Conservation (phyloP, 2,113 vertebrate genomes). For the Phycodurus eques region DNA sequence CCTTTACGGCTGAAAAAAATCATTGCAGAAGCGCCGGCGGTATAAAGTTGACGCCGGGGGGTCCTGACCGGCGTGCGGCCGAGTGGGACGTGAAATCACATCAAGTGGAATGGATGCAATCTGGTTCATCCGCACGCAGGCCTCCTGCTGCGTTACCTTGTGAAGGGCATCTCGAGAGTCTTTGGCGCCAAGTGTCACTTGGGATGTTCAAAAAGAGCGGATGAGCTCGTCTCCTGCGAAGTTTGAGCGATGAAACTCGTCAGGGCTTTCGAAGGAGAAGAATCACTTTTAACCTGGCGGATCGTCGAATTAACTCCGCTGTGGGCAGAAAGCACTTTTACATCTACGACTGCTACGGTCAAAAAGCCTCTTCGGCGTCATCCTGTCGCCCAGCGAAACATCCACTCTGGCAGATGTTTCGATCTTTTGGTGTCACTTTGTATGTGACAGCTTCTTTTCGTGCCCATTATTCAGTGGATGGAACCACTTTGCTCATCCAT, state of each 20-base stretch:
- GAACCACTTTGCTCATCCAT: conserved; percentile 50
- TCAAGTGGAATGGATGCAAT: conserved; percentile 69
- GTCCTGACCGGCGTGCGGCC: conserved; percentile 35
- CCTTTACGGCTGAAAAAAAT: conserved; percentile 32
- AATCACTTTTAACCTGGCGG: conserved; percentile 14
- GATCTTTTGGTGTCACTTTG: conserved; percentile 47
- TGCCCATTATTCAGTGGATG: conserved; percentile 42
- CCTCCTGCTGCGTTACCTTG: conserved; percentile 64
- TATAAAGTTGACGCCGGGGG: conserved; percentile 56
- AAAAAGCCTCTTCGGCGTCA: conserved; percentile 44
- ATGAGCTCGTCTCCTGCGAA: conserved; percentile 11
- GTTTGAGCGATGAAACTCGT: conserved; percentile 20
- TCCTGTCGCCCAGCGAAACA: conserved; percentile 46
- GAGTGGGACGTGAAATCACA: conserved; percentile 58
- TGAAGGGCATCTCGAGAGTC: conserved; percentile 51
- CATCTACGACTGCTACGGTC: conserved; percentile 28
- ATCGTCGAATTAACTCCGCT: conserved; percentile 22
- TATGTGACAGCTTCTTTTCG: conserved; percentile 54
- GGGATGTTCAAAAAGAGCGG: conserved; percentile 18
- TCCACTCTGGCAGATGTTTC: conserved; percentile 36
- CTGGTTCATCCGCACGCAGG: conserved; percentile 49
- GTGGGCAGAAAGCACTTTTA: conserved; percentile 24
- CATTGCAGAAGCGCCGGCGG: conserved; percentile 9
- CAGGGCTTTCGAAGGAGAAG: conserved; percentile 22
- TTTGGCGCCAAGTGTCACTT: conserved; percentile 22